Evolutionary conservation across 2,888 invertebrate species (phyloP).

Genomic region (Argyresthia albistria): DNA sequence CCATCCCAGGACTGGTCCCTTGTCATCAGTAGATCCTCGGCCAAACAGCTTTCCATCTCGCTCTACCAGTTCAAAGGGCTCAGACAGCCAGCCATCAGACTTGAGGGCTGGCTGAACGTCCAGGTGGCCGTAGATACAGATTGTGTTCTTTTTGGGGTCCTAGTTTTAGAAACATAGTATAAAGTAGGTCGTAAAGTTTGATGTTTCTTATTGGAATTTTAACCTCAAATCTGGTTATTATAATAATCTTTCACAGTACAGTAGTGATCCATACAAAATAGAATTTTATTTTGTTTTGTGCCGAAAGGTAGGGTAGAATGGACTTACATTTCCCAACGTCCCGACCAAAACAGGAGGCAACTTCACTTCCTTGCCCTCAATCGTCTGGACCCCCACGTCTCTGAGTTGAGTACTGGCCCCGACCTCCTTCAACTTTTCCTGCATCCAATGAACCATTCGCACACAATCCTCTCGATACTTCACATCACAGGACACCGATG

Average conservation of each 20-base stretch:
- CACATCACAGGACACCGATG: conserved; percentile 95
- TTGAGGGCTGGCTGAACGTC: conserved; percentile 97
- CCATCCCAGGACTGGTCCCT: conserved; percentile 96
- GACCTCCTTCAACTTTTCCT: conserved; percentile 76
- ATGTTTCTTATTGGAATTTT: not conserved
- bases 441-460: conserved; percentile 90
- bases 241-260: too few relatives aligned
- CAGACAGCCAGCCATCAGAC: conserved; percentile 96
- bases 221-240: too few relatives aligned
- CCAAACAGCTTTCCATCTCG: conserved; percentile 92
- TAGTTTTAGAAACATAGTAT: conserved; percentile 14
- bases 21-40: conserved; percentile 94
- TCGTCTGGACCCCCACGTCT: conserved; percentile 82
- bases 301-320: not conserved
- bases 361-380: conserved; percentile 81
- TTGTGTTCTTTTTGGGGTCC: conserved; percentile 91
- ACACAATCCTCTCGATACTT: conserved; percentile 85
- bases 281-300: not conserved
- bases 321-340: conserved; percentile 77
- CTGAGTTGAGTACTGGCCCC: conserved; percentile 81
- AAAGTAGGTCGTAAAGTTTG: too few relatives aligned
- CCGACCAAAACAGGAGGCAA: conserved; percentile 91
- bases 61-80: conserved; percentile 93
- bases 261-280: too few relatives aligned
- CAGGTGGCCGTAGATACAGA: conserved; percentile 96